Evolutionary conservation across 2,888 invertebrate species (phyloP).

Genomic region (Cephonodes hylas): DNA sequence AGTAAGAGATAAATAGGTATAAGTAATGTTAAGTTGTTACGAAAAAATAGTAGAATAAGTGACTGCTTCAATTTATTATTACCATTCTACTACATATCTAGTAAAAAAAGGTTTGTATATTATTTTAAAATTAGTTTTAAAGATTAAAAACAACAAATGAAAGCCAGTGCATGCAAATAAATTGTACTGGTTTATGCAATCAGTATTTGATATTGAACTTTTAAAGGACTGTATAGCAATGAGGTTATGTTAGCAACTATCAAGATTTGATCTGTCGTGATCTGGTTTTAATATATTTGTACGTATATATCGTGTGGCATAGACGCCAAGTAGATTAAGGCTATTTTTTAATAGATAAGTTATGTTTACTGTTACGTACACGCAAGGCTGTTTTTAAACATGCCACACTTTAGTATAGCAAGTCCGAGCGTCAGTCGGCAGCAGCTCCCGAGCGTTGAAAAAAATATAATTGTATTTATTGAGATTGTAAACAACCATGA

Average conservation of each 20-base stretch:
- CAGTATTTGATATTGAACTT: conserved; percentile 14
- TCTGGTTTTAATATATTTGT: neutral
- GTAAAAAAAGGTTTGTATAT: too few relatives aligned
- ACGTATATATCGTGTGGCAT: neutral
- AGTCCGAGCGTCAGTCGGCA: neutral
- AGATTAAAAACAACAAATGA: neutral
- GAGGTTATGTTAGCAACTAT: conserved; percentile 6
- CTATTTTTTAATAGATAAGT: neutral
- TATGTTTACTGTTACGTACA: neutral
- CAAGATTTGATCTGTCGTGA: neutral
- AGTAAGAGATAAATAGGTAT: too few relatives aligned
- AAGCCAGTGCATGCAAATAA: neutral
- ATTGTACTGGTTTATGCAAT: conserved; percentile 12
- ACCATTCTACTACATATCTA: too few relatives aligned
- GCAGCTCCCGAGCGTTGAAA: neutral
- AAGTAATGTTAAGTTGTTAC: too few relatives aligned
- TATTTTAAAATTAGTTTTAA: neutral
- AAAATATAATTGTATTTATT: neutral
- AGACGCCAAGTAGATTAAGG: conserved; percentile 1
- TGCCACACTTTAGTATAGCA: neutral
- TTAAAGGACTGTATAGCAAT: conserved; percentile 10
- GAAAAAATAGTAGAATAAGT: too few relatives aligned
- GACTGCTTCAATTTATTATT: too few relatives aligned
- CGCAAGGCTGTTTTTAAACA: conserved; percentile 6
- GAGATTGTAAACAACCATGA: neutral